Evolutionary conservation across 2,888 invertebrate genomes (phyloP).

Genomic region (Cephalotes varians): DNA sequence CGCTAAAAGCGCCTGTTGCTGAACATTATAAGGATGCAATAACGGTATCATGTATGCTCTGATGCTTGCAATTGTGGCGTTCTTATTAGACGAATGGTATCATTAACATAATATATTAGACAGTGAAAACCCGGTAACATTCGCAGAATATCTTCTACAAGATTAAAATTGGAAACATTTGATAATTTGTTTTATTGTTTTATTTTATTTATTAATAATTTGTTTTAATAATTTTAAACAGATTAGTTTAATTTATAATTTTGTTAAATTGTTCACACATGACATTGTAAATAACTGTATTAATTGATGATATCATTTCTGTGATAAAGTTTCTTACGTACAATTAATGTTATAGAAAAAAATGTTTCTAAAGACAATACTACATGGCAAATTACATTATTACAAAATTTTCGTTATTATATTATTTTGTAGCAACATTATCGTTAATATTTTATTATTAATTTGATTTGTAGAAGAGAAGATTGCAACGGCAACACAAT

Average conservation of each 20-base stretch:
- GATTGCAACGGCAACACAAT: background rate
- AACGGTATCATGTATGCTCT: background rate
- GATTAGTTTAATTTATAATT: background rate
- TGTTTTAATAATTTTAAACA: background rate
- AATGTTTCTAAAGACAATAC: background rate
- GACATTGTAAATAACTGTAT: background rate
- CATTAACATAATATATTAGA: constrained; percentile 15
- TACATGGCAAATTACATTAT: background rate
- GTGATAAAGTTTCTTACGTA: background rate
- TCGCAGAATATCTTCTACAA: background rate
- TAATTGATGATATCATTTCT: background rate
- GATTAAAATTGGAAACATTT: background rate
- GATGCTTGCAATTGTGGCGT: background rate
- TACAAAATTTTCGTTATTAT: background rate
- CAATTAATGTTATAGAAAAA: background rate
- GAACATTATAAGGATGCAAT: constrained; percentile 15
- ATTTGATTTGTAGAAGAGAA: background rate
- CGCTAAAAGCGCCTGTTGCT: constrained; percentile 52
- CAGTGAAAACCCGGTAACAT: background rate
- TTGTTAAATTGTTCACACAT: background rate
- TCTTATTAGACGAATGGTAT: constrained; percentile 14
- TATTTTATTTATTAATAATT: too few species aligned
- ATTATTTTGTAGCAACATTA: background rate
- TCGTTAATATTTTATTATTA: background rate
- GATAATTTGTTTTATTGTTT: background rate